These are phyloP conservation scores for Thunnus thynnus DNA, from an alignment of 2,113 vertebrate species.

Conservation along the genomic window DNA sequence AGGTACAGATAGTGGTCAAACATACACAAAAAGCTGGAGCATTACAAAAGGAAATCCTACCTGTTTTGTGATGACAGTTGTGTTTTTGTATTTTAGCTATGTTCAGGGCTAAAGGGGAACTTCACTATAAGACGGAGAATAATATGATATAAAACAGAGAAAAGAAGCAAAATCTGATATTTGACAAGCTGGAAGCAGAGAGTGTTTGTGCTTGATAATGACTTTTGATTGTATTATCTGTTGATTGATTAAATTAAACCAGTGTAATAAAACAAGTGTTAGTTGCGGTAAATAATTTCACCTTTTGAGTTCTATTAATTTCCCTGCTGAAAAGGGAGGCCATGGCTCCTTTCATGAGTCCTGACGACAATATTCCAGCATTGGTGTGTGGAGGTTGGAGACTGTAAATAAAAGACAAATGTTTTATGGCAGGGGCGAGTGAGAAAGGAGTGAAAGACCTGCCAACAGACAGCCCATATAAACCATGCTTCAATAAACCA, in stretches of 20 bases:
- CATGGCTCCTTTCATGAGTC: neutral
- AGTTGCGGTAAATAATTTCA: neutral
- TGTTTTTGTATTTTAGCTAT: no score
- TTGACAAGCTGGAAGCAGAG: neutral
- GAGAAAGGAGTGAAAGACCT: slow-evolving; percentile 74
- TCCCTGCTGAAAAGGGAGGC: neutral
- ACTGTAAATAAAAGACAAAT: slow-evolving; percentile 69
- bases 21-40: no score
- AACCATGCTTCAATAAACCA: slow-evolving; percentile 89
- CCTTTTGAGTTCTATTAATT: neutral
- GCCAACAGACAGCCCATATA: slow-evolving; percentile 84
- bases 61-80: no score
- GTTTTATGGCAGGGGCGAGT: slow-evolving; percentile 72
- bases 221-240: neutral
- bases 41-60: no score
- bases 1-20: no score
- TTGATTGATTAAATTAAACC: neutral
- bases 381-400: slow-evolving; percentile 30
- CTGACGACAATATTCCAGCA: slow-evolving; percentile 15
- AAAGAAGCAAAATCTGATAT: no score
- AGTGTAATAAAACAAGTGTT: neutral
- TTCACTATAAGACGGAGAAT: no score
- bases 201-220: neutral
- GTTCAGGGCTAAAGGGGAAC: no score
- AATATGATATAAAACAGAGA: no score